These are phyloP conservation scores for Eupithecia tripunctaria DNA, from an alignment of 2,888 invertebrate species.

Conservation along the genomic window DNA sequence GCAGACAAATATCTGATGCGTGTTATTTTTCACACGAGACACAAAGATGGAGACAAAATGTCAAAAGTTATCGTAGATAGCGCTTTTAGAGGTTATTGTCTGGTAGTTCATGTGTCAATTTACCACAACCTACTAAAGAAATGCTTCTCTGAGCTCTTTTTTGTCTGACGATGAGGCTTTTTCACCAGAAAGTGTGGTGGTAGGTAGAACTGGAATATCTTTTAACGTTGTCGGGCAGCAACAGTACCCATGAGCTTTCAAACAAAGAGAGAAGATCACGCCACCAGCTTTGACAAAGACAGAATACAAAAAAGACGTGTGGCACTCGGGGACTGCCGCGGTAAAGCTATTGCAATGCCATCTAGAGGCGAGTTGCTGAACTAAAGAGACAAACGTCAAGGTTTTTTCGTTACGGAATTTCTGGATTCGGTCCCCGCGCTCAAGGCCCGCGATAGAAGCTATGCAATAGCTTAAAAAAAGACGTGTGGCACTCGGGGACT, in stretches of 20 bases:
- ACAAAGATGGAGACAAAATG: conserved; percentile 38
- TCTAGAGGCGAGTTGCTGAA: too few relatives aligned
- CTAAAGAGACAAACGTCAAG: too few relatives aligned
- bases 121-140: background rate
- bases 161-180: background rate
- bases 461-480: too few relatives aligned
- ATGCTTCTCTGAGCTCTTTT: background rate
- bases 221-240: background rate
- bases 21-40: conserved; percentile 71
- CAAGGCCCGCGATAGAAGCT: too few relatives aligned
- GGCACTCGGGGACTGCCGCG: too few relatives aligned
- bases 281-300: background rate
- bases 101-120: background rate
- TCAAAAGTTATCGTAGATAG: conserved; percentile 33
- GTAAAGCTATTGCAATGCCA: too few relatives aligned
- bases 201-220: background rate
- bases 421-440: too few relatives aligned
- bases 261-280: background rate
- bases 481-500: too few relatives aligned
- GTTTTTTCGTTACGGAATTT: too few relatives aligned
- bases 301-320: background rate
- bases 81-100: conserved; percentile 13
- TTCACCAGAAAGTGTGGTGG: background rate
- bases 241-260: background rate
- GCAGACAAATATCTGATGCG: conserved; percentile 56